Evolutionary conservation across 2,113 vertebrate genomes (phyloP).

Genomic region (Pachycephala philippinensis): DNA sequence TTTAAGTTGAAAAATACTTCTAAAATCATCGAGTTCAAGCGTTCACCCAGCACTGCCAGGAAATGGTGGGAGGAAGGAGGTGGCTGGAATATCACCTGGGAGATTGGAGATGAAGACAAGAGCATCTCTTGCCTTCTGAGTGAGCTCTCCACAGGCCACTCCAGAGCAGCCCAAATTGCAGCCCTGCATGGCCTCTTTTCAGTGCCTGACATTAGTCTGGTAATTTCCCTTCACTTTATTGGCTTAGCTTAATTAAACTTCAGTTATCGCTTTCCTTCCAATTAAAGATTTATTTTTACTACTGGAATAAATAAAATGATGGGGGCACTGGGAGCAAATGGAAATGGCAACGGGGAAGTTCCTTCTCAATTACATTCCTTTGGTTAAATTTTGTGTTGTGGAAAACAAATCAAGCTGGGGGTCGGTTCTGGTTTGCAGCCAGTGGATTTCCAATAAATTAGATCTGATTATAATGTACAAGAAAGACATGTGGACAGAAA

Average conservation of each 20-base stretch:
- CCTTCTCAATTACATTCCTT: background rate
- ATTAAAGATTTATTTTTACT: conserved; percentile 54
- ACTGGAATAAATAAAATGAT: conserved; percentile 42
- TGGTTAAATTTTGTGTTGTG: conserved; percentile 6
- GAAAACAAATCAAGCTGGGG: conserved; percentile 14
- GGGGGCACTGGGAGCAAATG: conserved; percentile 7
- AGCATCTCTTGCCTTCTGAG: background rate
- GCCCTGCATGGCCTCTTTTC: background rate
- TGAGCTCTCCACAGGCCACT: background rate
- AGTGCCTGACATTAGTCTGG: background rate
- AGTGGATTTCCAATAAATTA: background rate
- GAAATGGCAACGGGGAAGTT: background rate
- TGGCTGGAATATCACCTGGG: background rate
- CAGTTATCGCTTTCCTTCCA: conserved; percentile 43
- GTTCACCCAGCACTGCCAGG: background rate
- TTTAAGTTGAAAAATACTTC: background rate
- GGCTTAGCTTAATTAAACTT: conserved; percentile 54
- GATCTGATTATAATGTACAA: background rate
- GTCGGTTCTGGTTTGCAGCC: background rate
- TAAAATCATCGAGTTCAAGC: accelerated
- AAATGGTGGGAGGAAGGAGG: background rate
- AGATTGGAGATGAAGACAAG: background rate
- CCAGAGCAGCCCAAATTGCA: background rate
- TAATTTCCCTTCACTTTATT: conserved; percentile 27
- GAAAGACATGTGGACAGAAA: background rate